Evolutionary conservation across 2,888 invertebrate genomes (phyloP).

Genomic region (Achlya flavicornis): DNA sequence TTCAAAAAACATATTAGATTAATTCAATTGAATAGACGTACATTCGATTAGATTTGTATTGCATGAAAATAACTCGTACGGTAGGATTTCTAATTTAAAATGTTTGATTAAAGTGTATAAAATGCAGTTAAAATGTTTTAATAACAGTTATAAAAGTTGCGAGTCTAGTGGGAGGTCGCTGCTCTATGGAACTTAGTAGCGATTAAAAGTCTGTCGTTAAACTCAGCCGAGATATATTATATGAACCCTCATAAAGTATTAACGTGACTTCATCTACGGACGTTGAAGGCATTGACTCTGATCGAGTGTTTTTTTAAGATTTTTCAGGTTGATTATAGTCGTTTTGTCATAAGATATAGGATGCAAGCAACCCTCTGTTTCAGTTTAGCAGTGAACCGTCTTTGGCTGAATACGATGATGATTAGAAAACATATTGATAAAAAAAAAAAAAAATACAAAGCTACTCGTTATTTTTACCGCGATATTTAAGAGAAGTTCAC

Average conservation of each 20-base stretch:
- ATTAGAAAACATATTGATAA: no score
- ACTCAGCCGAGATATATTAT: slow-evolving; percentile 57
- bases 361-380: no score
- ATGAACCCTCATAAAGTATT: slow-evolving; percentile 67
- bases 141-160: slow-evolving; percentile 31
- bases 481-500: no score
- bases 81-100: slow-evolving; percentile 34
- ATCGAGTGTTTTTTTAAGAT: background rate
- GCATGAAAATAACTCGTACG: background rate
- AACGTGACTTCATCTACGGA: slow-evolving; percentile 42
- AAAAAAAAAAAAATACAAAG: no score
- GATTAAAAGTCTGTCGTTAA: slow-evolving; percentile 72
- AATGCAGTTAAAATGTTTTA: slow-evolving; percentile 44
- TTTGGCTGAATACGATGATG: no score
- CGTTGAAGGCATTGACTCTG: background rate
- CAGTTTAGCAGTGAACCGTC: no score
- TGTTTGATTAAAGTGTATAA: slow-evolving; percentile 39
- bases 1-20: background rate
- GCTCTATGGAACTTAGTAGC: slow-evolving; percentile 55
- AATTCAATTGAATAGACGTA: background rate
- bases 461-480: no score
- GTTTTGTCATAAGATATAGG: no score
- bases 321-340: background rate
- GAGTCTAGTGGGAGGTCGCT: slow-evolving; percentile 20
- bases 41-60: background rate